Evolutionary conservation across 2,113 vertebrate species (phyloP).

Genomic region (Corythoichthys intestinalis): DNA sequence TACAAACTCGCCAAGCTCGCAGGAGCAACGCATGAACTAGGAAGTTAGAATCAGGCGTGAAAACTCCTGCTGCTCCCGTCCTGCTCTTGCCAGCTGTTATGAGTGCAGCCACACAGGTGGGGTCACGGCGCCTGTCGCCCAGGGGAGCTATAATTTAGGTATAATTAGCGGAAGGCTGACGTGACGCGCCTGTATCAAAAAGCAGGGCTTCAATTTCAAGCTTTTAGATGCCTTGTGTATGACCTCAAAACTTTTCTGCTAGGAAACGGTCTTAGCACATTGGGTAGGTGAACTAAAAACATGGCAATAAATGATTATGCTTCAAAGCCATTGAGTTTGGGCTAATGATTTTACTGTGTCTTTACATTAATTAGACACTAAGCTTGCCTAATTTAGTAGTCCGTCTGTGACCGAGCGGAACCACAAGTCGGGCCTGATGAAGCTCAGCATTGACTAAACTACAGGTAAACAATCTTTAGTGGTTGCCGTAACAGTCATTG

Average conservation of each 20-base stretch:
- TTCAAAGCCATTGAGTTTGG: too few relatives aligned
- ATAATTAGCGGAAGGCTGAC: slow-evolving; percentile 29
- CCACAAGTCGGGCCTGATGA: neutral
- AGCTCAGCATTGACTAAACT: neutral
- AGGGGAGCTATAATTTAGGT: slow-evolving; percentile 49
- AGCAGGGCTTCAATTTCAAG: slow-evolving; percentile 6
- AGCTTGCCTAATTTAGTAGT: neutral
- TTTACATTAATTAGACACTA: neutral
- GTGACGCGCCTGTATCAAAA: slow-evolving; percentile 37
- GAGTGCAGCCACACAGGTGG: slow-evolving; percentile 43
- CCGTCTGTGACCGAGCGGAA: neutral
- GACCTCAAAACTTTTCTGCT: neutral
- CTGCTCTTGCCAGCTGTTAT: slow-evolving; percentile 49
- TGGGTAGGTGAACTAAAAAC: too few relatives aligned
- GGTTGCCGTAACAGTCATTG: neutral
- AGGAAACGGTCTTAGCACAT: neutral
- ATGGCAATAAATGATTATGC: too few relatives aligned
- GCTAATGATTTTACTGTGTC: neutral
- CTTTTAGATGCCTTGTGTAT: neutral
- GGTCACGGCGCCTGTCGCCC: slow-evolving; percentile 47
- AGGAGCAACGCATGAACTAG: slow-evolving; percentile 15
- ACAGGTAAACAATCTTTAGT: neutral
- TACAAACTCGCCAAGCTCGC: slow-evolving; percentile 7
- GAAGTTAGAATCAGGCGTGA: slow-evolving; percentile 22
- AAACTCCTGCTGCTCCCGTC: slow-evolving; percentile 6